These are phyloP conservation scores for Ceraclea dissimilis DNA, from an alignment of 2,888 invertebrate genomes.

Conservation along the genomic window DNA sequence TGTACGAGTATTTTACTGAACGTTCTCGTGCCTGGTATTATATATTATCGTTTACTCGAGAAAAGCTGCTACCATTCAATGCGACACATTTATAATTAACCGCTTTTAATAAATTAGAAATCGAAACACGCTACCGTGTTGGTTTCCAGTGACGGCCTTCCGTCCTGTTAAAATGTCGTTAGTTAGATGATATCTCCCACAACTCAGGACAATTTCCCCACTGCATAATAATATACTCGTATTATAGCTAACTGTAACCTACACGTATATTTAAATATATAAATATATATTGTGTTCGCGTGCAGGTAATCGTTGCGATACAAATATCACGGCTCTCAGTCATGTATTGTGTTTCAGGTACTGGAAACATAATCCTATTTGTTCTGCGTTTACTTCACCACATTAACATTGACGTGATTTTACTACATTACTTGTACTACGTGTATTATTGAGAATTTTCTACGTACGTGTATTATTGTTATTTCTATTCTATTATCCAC, in stretches of 20 bases:
- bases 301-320: slow-evolving; percentile 22
- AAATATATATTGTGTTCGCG: slow-evolving; percentile 12
- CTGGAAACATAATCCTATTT: slow-evolving; percentile 17
- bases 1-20: slow-evolving; percentile 16
- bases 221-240: too few species aligned
- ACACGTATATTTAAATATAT: too few species aligned
- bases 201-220: slow-evolving; percentile 12
- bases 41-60: slow-evolving; percentile 9
- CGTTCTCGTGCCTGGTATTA: slow-evolving; percentile 24
- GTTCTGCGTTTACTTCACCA: slow-evolving; percentile 13
- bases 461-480: too few species aligned
- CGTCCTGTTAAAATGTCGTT: slow-evolving; percentile 24
- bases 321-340: slow-evolving; percentile 20
- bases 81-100: too few species aligned
- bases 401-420: slow-evolving; percentile 1
- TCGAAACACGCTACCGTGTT: slow-evolving; percentile 1
- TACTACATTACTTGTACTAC: too few species aligned
- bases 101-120: too few species aligned
- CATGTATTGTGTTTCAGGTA: slow-evolving; percentile 17
- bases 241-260: too few species aligned
- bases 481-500: too few species aligned
- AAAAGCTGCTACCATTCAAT: too few species aligned
- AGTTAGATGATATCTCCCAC: slow-evolving; percentile 21
- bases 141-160: slow-evolving; percentile 13
- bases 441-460: too few species aligned